These are phyloP conservation scores for Tragulus kanchil DNA, from an alignment of 2,113 vertebrate genomes.

Conservation along the genomic window DNA sequence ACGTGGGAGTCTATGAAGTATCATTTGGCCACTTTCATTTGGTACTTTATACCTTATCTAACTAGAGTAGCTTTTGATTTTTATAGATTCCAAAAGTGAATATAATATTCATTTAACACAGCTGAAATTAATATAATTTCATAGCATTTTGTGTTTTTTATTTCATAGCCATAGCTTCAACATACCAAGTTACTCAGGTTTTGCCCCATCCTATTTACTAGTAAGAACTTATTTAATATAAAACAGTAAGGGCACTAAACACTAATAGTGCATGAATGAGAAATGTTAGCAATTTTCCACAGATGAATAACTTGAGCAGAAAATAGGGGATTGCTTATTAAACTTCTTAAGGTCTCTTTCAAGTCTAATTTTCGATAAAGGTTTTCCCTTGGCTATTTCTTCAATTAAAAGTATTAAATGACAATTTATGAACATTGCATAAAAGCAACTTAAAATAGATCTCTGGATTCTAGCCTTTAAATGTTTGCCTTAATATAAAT, in stretches of 20 bases:
- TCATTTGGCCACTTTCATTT: conserved; percentile 1
- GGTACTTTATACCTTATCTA: conserved; percentile 16
- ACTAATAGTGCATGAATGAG: background rate
- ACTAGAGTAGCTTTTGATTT: background rate
- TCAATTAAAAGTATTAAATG: conserved; percentile 36
- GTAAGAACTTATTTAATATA: background rate
- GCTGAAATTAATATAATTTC: conserved; percentile 18
- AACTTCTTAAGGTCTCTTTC: background rate
- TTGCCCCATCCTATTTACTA: background rate
- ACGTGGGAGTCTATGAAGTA: background rate
- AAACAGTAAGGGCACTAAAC: background rate
- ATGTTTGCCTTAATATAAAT: conserved; percentile 26
- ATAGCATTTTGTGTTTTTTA: background rate
- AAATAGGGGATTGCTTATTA: background rate
- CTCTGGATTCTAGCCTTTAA: conserved; percentile 6
- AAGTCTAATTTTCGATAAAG: conserved; percentile 43
- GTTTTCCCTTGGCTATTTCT: background rate
- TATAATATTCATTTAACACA: background rate
- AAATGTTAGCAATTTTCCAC: background rate
- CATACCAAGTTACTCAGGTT: conserved; percentile 29
- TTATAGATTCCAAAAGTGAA: background rate
- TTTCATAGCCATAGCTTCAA: background rate
- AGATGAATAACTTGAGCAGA: background rate
- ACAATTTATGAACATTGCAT: background rate
- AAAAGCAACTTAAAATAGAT: conserved; percentile 12